These are phyloP conservation scores for Elanus axillaris DNA, from an alignment of 2,113 vertebrate genomes.

Conservation along the genomic window DNA sequence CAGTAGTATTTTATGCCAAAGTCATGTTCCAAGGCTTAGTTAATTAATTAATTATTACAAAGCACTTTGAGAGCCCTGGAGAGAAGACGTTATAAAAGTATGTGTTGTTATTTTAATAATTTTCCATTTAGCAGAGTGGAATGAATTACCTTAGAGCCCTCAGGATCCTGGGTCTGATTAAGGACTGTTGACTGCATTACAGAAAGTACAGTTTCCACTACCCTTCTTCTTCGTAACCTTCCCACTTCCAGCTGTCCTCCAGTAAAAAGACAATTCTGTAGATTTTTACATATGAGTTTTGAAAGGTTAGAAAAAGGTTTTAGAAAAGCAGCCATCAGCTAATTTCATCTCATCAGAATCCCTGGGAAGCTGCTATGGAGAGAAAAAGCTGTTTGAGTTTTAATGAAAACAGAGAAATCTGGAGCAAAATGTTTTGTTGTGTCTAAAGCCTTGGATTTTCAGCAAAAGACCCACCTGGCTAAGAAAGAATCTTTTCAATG, in stretches of 20 bases:
- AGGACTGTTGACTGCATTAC: constrained; percentile 14
- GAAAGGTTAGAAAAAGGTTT: not conserved
- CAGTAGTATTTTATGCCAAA: constrained; percentile 6
- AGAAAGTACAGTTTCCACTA: not conserved
- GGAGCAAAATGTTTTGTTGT: not conserved
- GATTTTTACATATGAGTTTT: not conserved
- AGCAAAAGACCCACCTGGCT: not conserved
- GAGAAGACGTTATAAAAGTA: constrained; percentile 11
- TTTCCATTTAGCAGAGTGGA: constrained; percentile 20
- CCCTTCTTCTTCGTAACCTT: not conserved
- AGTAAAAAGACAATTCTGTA: not conserved
- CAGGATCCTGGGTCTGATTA: constrained; percentile 14
- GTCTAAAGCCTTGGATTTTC: not conserved
- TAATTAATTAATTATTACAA: constrained; percentile 56
- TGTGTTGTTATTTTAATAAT: constrained; percentile 16
- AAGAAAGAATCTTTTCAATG: not conserved
- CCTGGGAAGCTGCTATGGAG: not conserved
- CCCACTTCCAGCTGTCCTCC: not conserved
- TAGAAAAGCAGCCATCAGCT: not conserved
- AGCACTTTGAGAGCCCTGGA: constrained; percentile 44
- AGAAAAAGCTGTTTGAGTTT: not conserved
- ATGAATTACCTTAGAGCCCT: not conserved
- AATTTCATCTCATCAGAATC: not conserved
- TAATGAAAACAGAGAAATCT: not conserved
- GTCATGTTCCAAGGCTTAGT: not conserved